Conservation (phyloP, 2,797 vertebrate genomes). For the Poecilia gillii region DNA sequence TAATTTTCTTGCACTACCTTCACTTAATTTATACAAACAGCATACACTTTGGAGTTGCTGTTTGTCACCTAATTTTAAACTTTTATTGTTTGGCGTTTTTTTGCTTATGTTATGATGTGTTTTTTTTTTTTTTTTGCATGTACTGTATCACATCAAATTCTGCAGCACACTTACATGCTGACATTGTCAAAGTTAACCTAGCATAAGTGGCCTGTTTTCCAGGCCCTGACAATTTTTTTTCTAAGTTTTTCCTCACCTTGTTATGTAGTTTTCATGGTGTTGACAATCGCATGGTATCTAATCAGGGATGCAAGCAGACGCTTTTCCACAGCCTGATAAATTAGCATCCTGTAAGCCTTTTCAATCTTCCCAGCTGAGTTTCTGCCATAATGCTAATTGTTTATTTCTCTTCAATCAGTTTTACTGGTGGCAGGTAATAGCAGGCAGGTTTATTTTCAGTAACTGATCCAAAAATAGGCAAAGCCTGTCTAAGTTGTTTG, state of each 20-base stretch:
- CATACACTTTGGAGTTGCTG: not conserved
- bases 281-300: conserved; percentile 35
- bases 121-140: not conserved
- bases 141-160: not conserved
- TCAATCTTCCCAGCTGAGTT: conserved; percentile 63
- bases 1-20: not conserved
- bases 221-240: no score
- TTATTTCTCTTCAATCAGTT: conserved; percentile 39
- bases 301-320: conserved; percentile 63
- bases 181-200: no score
- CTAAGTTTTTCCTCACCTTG: no score
- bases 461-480: conserved; percentile 30
- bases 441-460: conserved; percentile 24
- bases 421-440: conserved; percentile 12
- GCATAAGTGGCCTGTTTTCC: no score
- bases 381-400: conserved; percentile 55
- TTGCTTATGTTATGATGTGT: not conserved
- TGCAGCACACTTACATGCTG: no score
- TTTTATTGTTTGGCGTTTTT: not conserved
- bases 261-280: no score
- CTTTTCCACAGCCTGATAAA: conserved; percentile 33
- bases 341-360: conserved; percentile 52
- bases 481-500: not conserved
- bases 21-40: not conserved
- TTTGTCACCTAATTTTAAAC: not conserved